A percentile compares a stretch with the other conserved stretches of the same genome.
These are phyloP conservation scores for Nemotelus nigrinus DNA, from an alignment of 2,888 invertebrate genomes.

Conservation along the genomic window DNA sequence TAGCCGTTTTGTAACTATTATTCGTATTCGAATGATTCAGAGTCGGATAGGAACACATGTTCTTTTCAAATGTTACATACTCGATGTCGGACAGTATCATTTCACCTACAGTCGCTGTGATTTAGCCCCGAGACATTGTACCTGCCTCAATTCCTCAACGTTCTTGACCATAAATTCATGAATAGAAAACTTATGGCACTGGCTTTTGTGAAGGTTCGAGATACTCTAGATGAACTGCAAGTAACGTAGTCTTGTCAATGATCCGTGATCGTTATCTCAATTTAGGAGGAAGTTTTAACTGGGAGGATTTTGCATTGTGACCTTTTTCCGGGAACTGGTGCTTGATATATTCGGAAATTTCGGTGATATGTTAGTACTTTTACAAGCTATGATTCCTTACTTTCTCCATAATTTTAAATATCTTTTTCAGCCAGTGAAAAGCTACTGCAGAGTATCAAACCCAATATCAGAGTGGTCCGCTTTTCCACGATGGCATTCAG, in stretches of 20 bases:
- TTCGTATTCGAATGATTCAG: constrained; percentile 39
- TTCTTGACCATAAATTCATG: constrained; percentile 39
- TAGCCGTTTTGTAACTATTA: constrained; percentile 38
- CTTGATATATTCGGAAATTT: too few relatives aligned
- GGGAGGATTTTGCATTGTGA: too few relatives aligned
- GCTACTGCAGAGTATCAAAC: constrained; percentile 5
- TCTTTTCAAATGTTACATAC: constrained; percentile 46
- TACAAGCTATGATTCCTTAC: too few relatives aligned
- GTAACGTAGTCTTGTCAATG: too few relatives aligned
- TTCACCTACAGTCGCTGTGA: constrained; percentile 45
- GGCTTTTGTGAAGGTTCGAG: neutral
- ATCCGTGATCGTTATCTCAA: too few relatives aligned
- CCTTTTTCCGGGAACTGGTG: too few relatives aligned
- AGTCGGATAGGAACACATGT: constrained; percentile 49
- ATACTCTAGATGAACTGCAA: constrained; percentile 30
- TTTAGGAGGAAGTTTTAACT: too few relatives aligned
- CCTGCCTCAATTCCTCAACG: constrained; percentile 40
- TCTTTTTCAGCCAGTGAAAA: neutral
- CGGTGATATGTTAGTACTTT: too few relatives aligned
- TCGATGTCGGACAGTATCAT: constrained; percentile 49
- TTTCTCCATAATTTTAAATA: neutral
- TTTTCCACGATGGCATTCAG: neutral
- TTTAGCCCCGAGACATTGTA: constrained; percentile 28
- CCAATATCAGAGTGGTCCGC: neutral
- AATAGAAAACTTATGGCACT: constrained; percentile 26